These are phyloP conservation scores for Rhynchomys soricoides DNA, from an alignment of 2,113 vertebrate species.

Conservation along the genomic window DNA sequence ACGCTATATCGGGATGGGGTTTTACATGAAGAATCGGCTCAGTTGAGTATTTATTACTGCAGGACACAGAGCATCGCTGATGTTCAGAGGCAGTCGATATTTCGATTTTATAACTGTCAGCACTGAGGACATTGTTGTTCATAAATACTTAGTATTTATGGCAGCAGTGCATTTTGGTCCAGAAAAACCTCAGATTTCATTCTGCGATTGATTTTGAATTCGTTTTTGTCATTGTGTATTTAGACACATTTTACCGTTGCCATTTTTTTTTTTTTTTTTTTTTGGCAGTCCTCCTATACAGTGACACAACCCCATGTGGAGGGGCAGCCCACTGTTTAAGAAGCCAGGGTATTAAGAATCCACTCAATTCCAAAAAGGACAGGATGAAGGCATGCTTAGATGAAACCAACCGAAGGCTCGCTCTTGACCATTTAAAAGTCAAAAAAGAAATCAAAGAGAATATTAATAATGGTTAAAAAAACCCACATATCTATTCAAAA, in stretches of 20 bases:
- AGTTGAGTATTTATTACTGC: not conserved
- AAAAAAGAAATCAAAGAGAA: not conserved
- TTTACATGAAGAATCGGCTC: not conserved
- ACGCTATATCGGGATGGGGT: not conserved
- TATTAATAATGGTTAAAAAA: not conserved
- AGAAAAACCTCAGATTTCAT: not conserved
- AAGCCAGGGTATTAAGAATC: not conserved
- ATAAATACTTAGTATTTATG: not conserved
- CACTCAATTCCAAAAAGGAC: not conserved
- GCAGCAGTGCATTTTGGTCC: not conserved
- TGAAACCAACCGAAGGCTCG: not conserved
- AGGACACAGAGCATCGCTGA: not conserved
- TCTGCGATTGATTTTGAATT: not conserved
- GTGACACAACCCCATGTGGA: not conserved
- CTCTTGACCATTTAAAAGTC: not conserved
- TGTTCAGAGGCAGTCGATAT: not conserved
- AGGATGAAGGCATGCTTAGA: not conserved
- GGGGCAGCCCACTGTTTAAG: not conserved
- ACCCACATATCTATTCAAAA: not conserved
- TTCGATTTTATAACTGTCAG: not conserved
- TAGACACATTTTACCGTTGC: not conserved
- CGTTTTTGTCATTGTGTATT: not conserved
- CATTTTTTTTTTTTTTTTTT: not conserved
- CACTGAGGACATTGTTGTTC: not conserved
- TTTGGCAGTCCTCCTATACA: not conserved